These are phyloP conservation scores for Danio kyathit DNA, from an alignment of 2,797 vertebrate species.

Conservation along the genomic window DNA sequence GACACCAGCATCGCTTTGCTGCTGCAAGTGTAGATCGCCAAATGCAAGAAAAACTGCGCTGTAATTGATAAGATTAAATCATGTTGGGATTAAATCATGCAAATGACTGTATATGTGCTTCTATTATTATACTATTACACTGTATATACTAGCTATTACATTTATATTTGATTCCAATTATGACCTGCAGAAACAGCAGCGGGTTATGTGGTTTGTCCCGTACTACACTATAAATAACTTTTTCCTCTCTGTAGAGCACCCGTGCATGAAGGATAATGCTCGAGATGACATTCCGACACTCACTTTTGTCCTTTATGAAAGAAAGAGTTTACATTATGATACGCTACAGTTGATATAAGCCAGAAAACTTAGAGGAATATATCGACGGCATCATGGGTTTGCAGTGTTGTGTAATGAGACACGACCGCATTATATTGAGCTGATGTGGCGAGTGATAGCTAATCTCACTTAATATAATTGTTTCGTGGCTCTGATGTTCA, in stretches of 20 bases:
- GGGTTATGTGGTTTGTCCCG: conserved; percentile 26
- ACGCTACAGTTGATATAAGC: not conserved
- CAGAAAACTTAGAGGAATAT: not conserved
- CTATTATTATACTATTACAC: no score
- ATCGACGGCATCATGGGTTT: not conserved
- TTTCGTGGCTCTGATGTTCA: not conserved
- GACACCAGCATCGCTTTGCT: conserved; percentile 67
- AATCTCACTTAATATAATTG: conserved; percentile 27
- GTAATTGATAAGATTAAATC: not conserved
- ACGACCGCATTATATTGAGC: not conserved
- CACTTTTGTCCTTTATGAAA: not conserved
- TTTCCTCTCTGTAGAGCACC: conserved; percentile 21
- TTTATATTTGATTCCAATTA: not conserved
- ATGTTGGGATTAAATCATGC: not conserved
- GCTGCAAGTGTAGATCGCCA: conserved; percentile 51
- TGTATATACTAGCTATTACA: no score
- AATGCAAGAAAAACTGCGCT: conserved; percentile 17
- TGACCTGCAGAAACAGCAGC: not conserved
- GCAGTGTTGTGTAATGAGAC: conserved; percentile 33
- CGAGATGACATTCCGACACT: not conserved
- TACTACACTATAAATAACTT: conserved; percentile 46
- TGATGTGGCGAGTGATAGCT: conserved; percentile 1
- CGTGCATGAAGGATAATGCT: conserved; percentile 1
- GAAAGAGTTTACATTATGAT: not conserved
- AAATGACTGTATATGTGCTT: not conserved